phyloP scores from a whole-genome alignment of 2,888 invertebrate species.

The Parascotia fuliginaria region DNA sequence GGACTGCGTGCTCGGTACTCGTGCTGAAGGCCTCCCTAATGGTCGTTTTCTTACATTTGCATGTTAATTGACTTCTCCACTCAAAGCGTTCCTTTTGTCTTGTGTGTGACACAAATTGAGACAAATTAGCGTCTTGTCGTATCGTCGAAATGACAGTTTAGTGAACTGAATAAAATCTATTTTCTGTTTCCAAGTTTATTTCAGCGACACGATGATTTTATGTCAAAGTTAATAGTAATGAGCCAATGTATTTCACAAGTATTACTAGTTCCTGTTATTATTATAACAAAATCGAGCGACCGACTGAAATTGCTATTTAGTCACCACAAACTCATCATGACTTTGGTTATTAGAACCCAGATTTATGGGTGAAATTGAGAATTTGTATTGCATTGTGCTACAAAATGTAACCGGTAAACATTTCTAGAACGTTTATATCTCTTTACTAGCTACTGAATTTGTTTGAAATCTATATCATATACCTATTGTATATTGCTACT shows the following conservation, averaged over 20 bases:
- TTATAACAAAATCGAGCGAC: background rate
- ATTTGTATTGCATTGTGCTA: background rate
- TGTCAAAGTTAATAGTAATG: background rate
- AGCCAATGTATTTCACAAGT: background rate
- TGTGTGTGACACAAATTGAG: conserved; percentile 71
- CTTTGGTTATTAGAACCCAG: background rate
- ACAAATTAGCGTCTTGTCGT: conserved; percentile 61
- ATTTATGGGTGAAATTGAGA: background rate
- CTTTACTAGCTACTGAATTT: too few relatives aligned
- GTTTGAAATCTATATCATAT: too few relatives aligned
- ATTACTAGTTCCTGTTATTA: too few relatives aligned
- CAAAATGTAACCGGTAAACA: background rate
- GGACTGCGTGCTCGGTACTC: conserved; percentile 59
- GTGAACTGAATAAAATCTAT: conserved; percentile 19
- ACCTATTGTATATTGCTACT: too few relatives aligned
- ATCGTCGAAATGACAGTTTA: conserved; percentile 37
- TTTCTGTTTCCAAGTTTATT: background rate
- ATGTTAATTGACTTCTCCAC: conserved; percentile 79
- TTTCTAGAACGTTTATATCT: too few relatives aligned
- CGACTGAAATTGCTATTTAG: background rate
- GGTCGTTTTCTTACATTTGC: conserved; percentile 85
- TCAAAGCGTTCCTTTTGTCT: conserved; percentile 72
- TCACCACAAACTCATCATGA: background rate
- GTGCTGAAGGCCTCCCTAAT: conserved; percentile 66
- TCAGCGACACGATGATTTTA: background rate